A percentile compares a stretch with the other conserved stretches of the same genome.
Conservation (phyloP, 2,888 invertebrate genomes). For the Patella depressa region DNA sequence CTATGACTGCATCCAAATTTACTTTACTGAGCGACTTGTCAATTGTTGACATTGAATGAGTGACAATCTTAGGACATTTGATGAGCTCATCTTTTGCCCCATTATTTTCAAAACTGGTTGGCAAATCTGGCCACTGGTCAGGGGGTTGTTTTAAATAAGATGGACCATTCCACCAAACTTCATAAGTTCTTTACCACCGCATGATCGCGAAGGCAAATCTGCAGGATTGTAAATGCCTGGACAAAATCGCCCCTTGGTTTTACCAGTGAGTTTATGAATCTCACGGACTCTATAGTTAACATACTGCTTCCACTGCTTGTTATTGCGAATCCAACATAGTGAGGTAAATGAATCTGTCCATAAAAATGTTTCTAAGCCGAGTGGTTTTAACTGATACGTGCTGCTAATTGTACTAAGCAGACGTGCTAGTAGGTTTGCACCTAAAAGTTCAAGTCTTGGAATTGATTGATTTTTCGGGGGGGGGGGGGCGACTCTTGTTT, state of each 20-base stretch:
- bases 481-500: too few species aligned
- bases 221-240: slow-evolving; percentile 4
- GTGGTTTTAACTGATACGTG: too few species aligned
- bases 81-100: not conserved
- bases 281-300: too few species aligned
- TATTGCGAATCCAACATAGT: too few species aligned
- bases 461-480: too few species aligned
- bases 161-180: not conserved
- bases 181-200: not conserved
- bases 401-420: too few species aligned
- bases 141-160: not conserved
- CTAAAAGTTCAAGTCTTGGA: too few species aligned
- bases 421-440: too few species aligned
- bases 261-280: too few species aligned
- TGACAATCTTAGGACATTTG: not conserved
- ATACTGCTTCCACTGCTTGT: too few species aligned
- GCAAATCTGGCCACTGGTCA: slow-evolving; percentile 4
- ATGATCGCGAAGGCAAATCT: not conserved
- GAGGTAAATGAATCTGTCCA: too few species aligned
- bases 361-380: too few species aligned
- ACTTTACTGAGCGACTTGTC: not conserved
- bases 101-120: slow-evolving; percentile 6
- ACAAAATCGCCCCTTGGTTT: slow-evolving; percentile 4
- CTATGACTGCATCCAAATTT: not conserved
- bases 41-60: not conserved